These are phyloP conservation scores for Tetanocera ferruginea DNA, from an alignment of 2,888 invertebrate genomes.

Conservation along the genomic window DNA sequence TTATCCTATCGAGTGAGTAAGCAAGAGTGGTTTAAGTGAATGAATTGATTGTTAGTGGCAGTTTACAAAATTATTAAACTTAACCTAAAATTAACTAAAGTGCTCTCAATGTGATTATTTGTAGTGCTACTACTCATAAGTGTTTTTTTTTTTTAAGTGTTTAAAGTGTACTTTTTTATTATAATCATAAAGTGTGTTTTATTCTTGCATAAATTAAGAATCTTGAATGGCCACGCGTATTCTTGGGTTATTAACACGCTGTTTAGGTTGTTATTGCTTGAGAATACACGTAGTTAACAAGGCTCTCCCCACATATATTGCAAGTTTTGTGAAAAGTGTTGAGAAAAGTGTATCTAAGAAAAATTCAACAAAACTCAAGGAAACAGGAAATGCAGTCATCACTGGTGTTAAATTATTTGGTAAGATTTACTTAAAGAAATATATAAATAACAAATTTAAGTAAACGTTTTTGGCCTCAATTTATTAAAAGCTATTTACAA, in stretches of 20 bases:
- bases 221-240: conserved; percentile 96
- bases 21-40: not conserved
- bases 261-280: conserved; percentile 98
- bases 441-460: no score
- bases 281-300: conserved; percentile 99
- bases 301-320: conserved; percentile 70
- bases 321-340: not conserved
- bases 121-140: not conserved
- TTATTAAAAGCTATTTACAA: no score
- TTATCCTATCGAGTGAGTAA: not conserved
- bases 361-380: no score
- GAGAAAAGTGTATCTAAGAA: not conserved
- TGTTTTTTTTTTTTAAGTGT: not conserved
- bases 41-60: not conserved
- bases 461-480: no score
- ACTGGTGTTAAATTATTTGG: no score
- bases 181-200: not conserved
- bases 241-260: conserved; percentile 99
- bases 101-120: not conserved
- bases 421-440: no score
- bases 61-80: not conserved
- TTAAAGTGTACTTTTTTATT: not conserved
- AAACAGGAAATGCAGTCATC: not conserved
- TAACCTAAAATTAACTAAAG: not conserved
- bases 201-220: conserved; percentile 51